Base-by-base conservation (phyloP, 1,140 invertebrate genomes). In the Linepithema humile region DNA sequence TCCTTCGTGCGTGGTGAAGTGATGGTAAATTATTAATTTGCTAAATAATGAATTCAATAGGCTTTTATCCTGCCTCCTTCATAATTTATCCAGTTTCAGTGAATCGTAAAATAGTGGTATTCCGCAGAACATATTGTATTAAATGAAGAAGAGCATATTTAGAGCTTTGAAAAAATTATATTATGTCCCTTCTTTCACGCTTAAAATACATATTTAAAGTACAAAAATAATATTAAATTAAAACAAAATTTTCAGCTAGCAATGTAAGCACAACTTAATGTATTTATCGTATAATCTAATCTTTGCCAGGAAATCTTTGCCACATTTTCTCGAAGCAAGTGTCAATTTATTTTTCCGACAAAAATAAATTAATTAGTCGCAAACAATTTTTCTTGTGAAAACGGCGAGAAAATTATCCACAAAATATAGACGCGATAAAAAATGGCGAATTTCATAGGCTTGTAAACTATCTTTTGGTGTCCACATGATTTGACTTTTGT, bases 371-470 rank as follows among this genome's bases (percentile, higher is more conserved):
- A 74, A 83, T 83, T 29, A 29, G 26, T 10, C 40, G n/a, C 53
- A 9, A 43, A 35, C 38, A 55, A 73, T 82, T 73, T 83, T 60
- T 26, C n/a, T 26, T 32, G 32, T 7, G 15, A 77, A 45, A 75
- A 60, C 10, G 6, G 32, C 17, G 9, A 15, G 6, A 12, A 65
- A 60, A 23, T 73, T 65, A 26, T 73, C 45, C 45, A 23, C 55
- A 48, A 38, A 32, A 69, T 43, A 53, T 38, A 40, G 15, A 38
- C 43, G 29, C 43, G 78, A 88, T 85, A 84, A 86, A 45, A 38
- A 83, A 88, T 62, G 77, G 53, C 12, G 67, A 88, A 80, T 86
- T 89, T 89, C 86, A 89, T 80, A 55, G 48, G 48, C 48, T 80
- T 60, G 87, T 88, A 88, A 89, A 86, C 74, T 73, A 35, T 87